Conservation (phyloP, 2,888 invertebrate genomes). For the Heliconius charithonia region DNA sequence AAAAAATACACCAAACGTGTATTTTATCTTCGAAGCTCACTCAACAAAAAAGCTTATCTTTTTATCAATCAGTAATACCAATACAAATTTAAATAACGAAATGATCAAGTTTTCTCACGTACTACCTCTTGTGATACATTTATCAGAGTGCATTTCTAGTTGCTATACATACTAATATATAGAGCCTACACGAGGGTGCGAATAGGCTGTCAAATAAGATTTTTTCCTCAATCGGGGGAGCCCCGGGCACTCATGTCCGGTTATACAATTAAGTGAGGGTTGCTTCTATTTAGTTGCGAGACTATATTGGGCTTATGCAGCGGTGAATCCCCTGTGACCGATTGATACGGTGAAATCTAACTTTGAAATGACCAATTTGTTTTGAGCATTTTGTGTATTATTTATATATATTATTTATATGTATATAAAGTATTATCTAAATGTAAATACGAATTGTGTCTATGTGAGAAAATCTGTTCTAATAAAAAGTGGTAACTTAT, state of each 20-base stretch:
- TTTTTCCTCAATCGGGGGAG: slow-evolving; percentile 76
- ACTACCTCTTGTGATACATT: slow-evolving; percentile 24
- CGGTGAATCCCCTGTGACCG: slow-evolving; percentile 21
- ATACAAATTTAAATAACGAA: slow-evolving; percentile 17
- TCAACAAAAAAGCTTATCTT: background rate
- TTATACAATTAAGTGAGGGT: slow-evolving; percentile 69
- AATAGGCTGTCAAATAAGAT: slow-evolving; percentile 80
- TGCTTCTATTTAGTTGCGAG: slow-evolving; percentile 44
- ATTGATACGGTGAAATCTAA: slow-evolving; percentile 24
- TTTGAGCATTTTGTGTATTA: background rate
- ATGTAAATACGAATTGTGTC: background rate
- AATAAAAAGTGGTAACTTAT: no score
- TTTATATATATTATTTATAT: background rate
- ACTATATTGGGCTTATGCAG: slow-evolving; percentile 32
- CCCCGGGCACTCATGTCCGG: slow-evolving; percentile 60
- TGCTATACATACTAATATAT: slow-evolving; percentile 34
- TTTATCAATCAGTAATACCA: background rate
- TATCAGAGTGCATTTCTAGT: slow-evolving; percentile 43
- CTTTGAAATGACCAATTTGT: slow-evolving; percentile 24
- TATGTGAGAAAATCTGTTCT: no score
- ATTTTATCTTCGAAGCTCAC: background rate
- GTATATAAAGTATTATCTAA: background rate
- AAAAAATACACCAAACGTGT: background rate
- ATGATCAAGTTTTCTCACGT: slow-evolving; percentile 18
- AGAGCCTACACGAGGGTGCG: slow-evolving; percentile 62